Evolutionary conservation across 2,113 vertebrate species (phyloP).

Genomic region (Mirounga angustirostris): DNA sequence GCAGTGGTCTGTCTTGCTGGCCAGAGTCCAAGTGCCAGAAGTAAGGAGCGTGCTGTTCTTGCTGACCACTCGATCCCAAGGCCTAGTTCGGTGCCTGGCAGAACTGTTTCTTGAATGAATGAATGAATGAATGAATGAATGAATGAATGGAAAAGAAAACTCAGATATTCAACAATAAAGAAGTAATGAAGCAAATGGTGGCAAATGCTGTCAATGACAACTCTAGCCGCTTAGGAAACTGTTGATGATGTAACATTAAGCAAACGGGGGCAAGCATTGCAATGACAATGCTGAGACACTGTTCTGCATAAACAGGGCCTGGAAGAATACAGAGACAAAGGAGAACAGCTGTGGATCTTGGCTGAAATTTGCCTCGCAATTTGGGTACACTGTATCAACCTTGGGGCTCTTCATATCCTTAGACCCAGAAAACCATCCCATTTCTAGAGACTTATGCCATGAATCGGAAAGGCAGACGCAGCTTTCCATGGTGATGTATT

Average conservation of each 20-base stretch:
- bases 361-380: slow-evolving; percentile 21
- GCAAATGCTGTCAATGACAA: not conserved
- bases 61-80: not conserved
- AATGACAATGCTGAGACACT: not conserved
- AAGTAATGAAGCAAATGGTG: not conserved
- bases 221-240: not conserved
- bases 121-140: not conserved
- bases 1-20: not conserved
- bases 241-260: not conserved
- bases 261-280: not conserved
- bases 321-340: slow-evolving; percentile 18
- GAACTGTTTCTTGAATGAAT: not conserved
- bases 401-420: not conserved
- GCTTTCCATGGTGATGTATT: not conserved
- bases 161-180: not conserved
- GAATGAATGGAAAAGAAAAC: not conserved
- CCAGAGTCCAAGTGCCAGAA: not conserved
- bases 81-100: not conserved
- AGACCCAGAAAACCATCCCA: not conserved
- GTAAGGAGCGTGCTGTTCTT: not conserved
- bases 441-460: not conserved
- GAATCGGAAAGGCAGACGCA: not conserved
- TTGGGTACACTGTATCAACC: not conserved
- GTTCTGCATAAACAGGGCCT: not conserved
- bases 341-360: slow-evolving; percentile 40